Evolutionary conservation across 2,888 invertebrate genomes (phyloP).

Genomic region (Nomada goodeniana): DNA sequence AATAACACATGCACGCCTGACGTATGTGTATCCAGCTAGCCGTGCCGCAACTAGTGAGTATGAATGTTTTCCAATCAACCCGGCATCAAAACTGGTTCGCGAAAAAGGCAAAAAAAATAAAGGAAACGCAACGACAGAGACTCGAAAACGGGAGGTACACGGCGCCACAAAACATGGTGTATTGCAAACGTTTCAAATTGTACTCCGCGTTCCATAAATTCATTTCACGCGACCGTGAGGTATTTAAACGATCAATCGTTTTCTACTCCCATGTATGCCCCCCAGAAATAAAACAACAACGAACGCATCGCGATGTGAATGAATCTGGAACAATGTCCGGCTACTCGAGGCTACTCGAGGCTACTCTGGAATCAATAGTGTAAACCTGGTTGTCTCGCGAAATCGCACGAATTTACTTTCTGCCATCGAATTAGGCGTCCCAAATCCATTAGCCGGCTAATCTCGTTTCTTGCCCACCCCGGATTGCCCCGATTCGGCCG

Average conservation of each 20-base stretch:
- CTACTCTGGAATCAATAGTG: neutral
- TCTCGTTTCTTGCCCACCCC: neutral
- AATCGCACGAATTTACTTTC: slow-evolving; percentile 16
- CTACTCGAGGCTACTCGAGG: no score
- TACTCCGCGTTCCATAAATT: no score
- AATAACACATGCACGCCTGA: slow-evolving; percentile 57
- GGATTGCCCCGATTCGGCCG: neutral
- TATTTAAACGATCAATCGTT: no score
- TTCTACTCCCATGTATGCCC: no score
- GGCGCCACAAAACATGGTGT: no score
- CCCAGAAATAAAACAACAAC: neutral
- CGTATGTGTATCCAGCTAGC: slow-evolving; percentile 16
- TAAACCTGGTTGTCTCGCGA: neutral
- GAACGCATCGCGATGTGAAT: no score
- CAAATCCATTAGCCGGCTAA: slow-evolving; percentile 17
- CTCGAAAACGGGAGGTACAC: neutral
- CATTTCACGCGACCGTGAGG: no score
- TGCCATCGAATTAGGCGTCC: slow-evolving; percentile 14
- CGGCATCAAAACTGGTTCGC: slow-evolving; percentile 20
- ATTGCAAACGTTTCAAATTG: no score
- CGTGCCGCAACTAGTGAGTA: slow-evolving; percentile 38
- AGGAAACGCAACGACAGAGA: slow-evolving; percentile 5
- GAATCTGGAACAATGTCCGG: neutral
- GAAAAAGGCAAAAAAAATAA: neutral
- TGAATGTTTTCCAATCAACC: slow-evolving; percentile 52